Evolutionary conservation across 1,140 invertebrate genomes (phyloP), one percentile per base, ranked within the genome.

Genomic region (Nasonia giraulti): DNA sequence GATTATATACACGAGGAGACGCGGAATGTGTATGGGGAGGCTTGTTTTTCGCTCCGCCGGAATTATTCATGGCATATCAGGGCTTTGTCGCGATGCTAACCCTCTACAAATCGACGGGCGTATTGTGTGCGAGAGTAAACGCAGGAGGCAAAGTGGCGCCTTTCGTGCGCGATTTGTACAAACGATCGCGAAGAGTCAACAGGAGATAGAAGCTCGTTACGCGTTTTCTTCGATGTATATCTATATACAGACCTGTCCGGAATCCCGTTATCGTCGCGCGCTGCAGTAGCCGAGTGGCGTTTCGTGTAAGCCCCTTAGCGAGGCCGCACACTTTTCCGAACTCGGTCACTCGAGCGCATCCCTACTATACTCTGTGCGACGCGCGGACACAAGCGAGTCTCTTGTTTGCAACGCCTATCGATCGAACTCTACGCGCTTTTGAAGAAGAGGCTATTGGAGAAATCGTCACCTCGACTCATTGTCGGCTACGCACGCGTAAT

Each of bases 271-370:
- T 2, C 47, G 47, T 50, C 47, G 47, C 47, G 47, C 20, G 33
- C 12, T 23, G 33, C 11, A 83, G 27, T 27, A 27, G 31, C 17
- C 55, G 40, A 66, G 73, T 40, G 7, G 31, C 33, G 66, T 74
- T 69, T 73, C 77, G 83, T 31, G 77, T 79, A 84, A 84, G 83
- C 83, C 77, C 83, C 79, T 84, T 74, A 84, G 68, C 31, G n/a
- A 33, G 76, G 76, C 62, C 76, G 77, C 66, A 80, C 80, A 84
- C 77, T 79, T 80, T 79, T 44, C 50, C 68, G 31, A 84, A 84
- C 27, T 84, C 83, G 83, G 83, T 84, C 83, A 84, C 14, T 84
- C 83, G 83, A 74, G 31, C 50, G 10, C 68, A 7, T 44, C 62
- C 62, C 62, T 66, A 5, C 62, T 66, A 2, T 27, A 27, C 27